Conservation (phyloP, 2,888 invertebrate genomes). For the Erynnis tages region DNA sequence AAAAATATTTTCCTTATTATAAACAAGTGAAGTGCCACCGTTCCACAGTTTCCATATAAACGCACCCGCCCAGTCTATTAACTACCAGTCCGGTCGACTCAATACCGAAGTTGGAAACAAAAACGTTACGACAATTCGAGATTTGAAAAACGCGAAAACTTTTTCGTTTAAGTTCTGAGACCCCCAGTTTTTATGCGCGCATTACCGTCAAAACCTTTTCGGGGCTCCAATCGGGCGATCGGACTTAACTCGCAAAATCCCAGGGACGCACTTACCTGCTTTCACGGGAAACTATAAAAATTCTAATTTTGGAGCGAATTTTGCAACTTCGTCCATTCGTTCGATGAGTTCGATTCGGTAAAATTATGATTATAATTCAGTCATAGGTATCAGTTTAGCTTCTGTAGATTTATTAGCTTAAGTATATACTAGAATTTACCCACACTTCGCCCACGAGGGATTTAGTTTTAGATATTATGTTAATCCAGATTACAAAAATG, state of each 20-base stretch:
- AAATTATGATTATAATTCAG: no score
- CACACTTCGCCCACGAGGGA: no score
- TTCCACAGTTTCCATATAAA: conserved; percentile 20
- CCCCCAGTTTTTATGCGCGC: conserved; percentile 55
- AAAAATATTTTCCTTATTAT: no score
- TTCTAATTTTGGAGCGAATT: conserved; percentile 47
- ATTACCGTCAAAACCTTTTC: conserved; percentile 60
- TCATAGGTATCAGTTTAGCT: no score
- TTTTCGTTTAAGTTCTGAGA: conserved; percentile 59
- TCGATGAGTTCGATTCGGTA: no score
- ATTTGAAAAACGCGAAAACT: conserved; percentile 63
- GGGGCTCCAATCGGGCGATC: conserved; percentile 44
- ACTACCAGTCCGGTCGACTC: conserved; percentile 27
- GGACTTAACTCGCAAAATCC: conserved; percentile 37
- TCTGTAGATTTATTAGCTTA: no score
- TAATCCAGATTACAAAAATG: no score
- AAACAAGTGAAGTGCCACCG: no score
- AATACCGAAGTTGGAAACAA: conserved; percentile 41
- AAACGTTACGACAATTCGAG: conserved; percentile 50
- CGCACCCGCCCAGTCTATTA: conserved; percentile 14
- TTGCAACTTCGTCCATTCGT: no score
- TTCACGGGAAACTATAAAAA: conserved; percentile 50
- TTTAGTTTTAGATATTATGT: no score
- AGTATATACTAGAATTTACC: no score
- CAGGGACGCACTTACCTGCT: conserved; percentile 35